Conservation (phyloP, 1,140 invertebrate genomes). For the Planococcus citri region DNA sequence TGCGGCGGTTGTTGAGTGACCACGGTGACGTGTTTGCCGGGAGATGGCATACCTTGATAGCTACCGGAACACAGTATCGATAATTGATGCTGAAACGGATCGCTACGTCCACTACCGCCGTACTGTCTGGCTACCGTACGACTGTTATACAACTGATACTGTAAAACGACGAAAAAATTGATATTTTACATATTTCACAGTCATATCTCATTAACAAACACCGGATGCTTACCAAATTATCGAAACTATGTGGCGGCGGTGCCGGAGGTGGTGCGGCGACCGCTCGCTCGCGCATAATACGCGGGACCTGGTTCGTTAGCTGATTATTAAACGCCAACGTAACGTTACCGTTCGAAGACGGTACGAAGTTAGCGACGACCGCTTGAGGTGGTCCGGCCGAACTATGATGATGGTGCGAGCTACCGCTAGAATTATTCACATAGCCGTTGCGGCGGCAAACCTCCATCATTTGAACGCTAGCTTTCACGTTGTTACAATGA, state of each 20-base stretch:
- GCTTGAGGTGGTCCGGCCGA: constrained; percentile 34
- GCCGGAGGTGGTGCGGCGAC: constrained; percentile 21
- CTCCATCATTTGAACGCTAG: constrained; percentile 93
- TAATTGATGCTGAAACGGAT: constrained; percentile 42
- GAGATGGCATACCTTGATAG: constrained; percentile 62
- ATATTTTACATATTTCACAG: not conserved
- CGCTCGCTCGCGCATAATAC: constrained; percentile 27
- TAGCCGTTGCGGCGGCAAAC: constrained; percentile 57
- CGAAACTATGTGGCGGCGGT: constrained; percentile 35
- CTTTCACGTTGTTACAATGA: constrained; percentile 90
- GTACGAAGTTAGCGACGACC: constrained; percentile 53
- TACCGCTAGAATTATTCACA: constrained; percentile 30
- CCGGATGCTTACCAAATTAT: constrained; percentile 41
- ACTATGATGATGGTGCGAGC: constrained; percentile 33
- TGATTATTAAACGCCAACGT: constrained; percentile 78
- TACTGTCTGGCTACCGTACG: constrained; percentile 50
- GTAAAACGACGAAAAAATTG: constrained; percentile 29
- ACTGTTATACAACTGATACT: constrained; percentile 82
- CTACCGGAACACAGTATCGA: constrained; percentile 26
- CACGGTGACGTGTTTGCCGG: constrained; percentile 80
- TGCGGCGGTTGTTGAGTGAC: constrained; percentile 53
- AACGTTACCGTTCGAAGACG: constrained; percentile 65
- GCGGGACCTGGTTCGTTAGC: constrained; percentile 52
- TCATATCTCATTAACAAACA: too few relatives aligned
- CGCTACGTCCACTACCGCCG: constrained; percentile 43